Percentiles rank a stretch among this genome's conserved stretches.
phyloP scores from a whole-genome alignment of 2,797 vertebrate species.

The Aulostomus chinensis region DNA sequence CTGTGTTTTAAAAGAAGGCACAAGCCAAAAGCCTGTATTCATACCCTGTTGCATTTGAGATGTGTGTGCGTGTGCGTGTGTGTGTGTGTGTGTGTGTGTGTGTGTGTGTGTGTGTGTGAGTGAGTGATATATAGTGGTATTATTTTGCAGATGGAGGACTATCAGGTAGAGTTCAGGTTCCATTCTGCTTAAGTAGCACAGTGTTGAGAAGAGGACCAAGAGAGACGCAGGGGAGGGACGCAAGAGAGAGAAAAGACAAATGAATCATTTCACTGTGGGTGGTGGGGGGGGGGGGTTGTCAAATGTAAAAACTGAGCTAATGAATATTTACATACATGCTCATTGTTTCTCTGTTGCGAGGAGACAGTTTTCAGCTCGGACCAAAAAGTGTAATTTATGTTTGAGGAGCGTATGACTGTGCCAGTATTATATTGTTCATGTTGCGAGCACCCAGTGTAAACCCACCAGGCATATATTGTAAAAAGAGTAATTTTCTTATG shows the following conservation, averaged over 20 bases:
- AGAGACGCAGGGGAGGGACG: conserved; percentile 11
- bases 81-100: conserved; percentile 6
- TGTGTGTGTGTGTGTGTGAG: conserved; percentile 40
- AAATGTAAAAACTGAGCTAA: conserved; percentile 63
- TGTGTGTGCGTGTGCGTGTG: conserved; percentile 17
- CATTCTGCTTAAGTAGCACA: conserved; percentile 69
- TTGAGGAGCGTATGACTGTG: conserved; percentile 65
- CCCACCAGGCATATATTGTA: conserved; percentile 37
- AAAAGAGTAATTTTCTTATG: conserved; percentile 38
- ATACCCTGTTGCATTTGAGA: conserved; percentile 70
- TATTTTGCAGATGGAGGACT: conserved; percentile 64
- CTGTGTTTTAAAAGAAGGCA: conserved; percentile 65
- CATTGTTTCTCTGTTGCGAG: conserved; percentile 59
- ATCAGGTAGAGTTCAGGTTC: conserved; percentile 59
- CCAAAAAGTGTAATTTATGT: conserved; percentile 71
- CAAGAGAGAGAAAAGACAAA: conserved; percentile 33
- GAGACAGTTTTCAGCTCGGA: conserved; percentile 72
- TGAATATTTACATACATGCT: conserved; percentile 60
- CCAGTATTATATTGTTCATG: conserved; percentile 81
- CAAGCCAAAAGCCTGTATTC: conserved; percentile 72
- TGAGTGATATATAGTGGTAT: conserved; percentile 52
- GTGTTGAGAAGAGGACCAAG: conserved; percentile 38
- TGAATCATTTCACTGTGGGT: conserved; percentile 38
- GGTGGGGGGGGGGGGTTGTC: conserved; percentile 62
- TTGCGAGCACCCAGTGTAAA: conserved; percentile 50